phyloP scores from a whole-genome alignment of 2,797 vertebrate genomes.

The Lates japonicus region DNA sequence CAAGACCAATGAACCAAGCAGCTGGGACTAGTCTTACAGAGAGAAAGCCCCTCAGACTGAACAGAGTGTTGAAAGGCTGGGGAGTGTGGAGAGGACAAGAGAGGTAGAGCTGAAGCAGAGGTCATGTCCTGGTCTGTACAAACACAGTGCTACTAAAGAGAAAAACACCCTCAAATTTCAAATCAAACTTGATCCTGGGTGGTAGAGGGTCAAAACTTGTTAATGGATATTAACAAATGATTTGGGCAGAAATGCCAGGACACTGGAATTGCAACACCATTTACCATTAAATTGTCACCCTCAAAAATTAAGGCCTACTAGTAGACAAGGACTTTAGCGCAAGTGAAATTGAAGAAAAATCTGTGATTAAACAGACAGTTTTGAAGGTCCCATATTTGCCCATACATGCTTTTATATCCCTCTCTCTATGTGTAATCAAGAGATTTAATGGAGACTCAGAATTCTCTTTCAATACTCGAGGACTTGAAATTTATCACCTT shows the following conservation, averaged over 20 bases:
- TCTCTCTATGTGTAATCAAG: not conserved
- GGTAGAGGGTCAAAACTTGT: not conserved
- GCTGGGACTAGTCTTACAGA: not conserved
- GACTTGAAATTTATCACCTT: too few relatives aligned
- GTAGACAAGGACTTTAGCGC: not conserved
- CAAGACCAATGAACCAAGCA: not conserved
- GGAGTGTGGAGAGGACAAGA: slow-evolving; percentile 3
- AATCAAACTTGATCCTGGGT: not conserved
- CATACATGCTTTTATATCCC: not conserved
- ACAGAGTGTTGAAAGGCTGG: slow-evolving; percentile 18
- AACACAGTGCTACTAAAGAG: not conserved
- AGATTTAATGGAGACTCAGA: not conserved
- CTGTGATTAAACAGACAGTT: not conserved
- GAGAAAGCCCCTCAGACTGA: slow-evolving; percentile 20
- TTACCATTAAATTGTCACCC: not conserved
- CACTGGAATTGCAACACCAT: not conserved
- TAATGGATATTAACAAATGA: not conserved
- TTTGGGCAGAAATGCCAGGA: not conserved
- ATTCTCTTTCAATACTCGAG: not conserved
- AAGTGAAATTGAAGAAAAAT: not conserved
- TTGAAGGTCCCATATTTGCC: not conserved
- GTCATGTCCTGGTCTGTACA: not conserved
- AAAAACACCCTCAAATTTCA: not conserved
- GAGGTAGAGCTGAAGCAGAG: slow-evolving; percentile 3
- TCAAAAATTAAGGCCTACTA: not conserved